These are phyloP conservation scores for Porites australiensis DNA, from an alignment of 64 coral and sea anemone genomes.

Conservation along the genomic window DNA sequence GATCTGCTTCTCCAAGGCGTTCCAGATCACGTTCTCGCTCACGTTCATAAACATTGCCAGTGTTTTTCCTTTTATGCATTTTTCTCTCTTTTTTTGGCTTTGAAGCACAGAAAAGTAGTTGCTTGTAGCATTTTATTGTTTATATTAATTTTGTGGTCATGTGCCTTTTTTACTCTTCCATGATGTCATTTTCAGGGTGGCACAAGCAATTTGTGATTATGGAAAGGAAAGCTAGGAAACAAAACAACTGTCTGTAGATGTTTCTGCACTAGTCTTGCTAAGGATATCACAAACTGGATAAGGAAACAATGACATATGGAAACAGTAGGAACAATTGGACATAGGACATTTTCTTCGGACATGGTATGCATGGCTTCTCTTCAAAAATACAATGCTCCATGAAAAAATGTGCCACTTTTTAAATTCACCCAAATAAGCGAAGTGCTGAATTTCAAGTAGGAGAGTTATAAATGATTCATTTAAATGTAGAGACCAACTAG, in stretches of 20 bases:
- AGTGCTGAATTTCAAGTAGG: neutral
- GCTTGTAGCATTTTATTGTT: constrained; percentile 2
- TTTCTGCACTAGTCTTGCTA: constrained; percentile 49
- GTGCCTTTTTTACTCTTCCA: constrained; percentile 34
- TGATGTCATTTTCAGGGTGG: constrained; percentile 52
- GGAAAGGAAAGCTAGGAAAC: constrained; percentile 58
- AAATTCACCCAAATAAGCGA: neutral
- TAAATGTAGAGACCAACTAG: neutral
- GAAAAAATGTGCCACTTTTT: constrained; percentile 4
- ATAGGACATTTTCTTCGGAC: constrained; percentile 59
- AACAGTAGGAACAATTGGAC: constrained; percentile 49
- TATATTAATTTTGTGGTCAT: neutral
- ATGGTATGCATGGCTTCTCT: constrained; percentile 59
- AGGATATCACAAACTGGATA: constrained; percentile 51
- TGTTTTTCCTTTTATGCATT: neutral
- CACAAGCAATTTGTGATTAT: constrained; percentile 52
- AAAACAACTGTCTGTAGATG: constrained; percentile 36
- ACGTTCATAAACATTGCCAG: constrained; percentile 51
- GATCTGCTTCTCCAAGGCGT: constrained; percentile 58
- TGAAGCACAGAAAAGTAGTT: neutral
- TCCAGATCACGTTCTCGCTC: constrained; percentile 82
- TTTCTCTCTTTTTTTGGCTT: neutral
- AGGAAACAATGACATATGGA: constrained; percentile 31
- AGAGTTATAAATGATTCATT: neutral
- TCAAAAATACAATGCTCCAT: neutral